Evolutionary conservation across 2,113 vertebrate genomes (phyloP).

Genomic region (Chaetodon auriga): DNA sequence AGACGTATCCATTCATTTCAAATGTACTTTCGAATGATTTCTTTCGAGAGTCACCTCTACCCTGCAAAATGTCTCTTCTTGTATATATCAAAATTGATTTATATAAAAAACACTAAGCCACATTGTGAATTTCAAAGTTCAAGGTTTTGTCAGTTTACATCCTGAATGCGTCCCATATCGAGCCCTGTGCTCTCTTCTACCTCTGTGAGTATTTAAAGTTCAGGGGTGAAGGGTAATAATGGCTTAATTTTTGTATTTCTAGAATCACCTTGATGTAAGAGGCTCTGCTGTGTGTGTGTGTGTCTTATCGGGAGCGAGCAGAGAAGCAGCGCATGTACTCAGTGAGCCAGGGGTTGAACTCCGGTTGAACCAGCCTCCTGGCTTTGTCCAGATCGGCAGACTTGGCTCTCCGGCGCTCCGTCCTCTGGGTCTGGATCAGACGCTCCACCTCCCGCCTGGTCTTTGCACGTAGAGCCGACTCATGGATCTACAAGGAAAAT

Average conservation of each 20-base stretch:
- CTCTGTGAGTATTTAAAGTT: neutral
- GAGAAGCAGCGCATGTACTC: constrained; percentile 98
- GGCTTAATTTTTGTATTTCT: constrained; percentile 24
- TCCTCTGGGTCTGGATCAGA: constrained; percentile 83
- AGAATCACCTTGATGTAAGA: neutral
- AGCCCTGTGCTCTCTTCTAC: neutral
- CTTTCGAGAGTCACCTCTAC: neutral
- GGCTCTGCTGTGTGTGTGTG: neutral
- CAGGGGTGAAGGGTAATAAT: constrained; percentile 20
- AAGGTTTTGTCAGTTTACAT: constrained; percentile 23
- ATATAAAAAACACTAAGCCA: constrained; percentile 40
- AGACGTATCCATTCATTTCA: neutral
- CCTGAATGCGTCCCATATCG: neutral
- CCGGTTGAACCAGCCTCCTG: constrained; percentile 73
- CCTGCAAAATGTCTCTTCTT: constrained; percentile 9
- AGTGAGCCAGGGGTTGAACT: constrained; percentile 94
- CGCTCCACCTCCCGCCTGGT: constrained; percentile 91
- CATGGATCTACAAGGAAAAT: constrained; percentile 87
- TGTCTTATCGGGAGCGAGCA: constrained; percentile 85
- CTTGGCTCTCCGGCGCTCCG: constrained; percentile 83
- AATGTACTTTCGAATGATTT: neutral
- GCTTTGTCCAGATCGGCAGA: constrained; percentile 85
- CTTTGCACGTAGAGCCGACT: constrained; percentile 93
- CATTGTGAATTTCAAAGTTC: constrained; percentile 34
- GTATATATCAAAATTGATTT: constrained; percentile 8